Conservation (phyloP, 2,888 invertebrate genomes). For the Pyrrhosoma nymphula region DNA sequence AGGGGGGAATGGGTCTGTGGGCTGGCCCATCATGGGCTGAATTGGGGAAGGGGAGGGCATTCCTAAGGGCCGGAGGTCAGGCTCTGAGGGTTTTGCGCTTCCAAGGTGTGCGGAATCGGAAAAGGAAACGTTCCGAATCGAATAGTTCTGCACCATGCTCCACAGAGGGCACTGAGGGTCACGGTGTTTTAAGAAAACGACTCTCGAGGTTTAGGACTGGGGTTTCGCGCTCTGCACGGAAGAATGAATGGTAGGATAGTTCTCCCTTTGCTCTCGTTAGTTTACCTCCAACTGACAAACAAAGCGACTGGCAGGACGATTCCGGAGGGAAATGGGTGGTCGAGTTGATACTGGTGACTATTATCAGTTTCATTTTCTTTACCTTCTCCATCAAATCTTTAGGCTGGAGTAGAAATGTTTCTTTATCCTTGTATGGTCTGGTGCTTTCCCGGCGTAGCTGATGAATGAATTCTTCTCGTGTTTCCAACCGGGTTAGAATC, state of each 20-base stretch:
- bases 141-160: slow-evolving; percentile 17
- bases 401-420: too few species aligned
- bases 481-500: too few species aligned
- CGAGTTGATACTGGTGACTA: too few species aligned
- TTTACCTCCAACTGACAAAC: not conserved
- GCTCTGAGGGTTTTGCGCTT: not conserved
- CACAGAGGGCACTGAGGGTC: not conserved
- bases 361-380: too few species aligned
- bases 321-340: not conserved
- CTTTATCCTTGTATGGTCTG: too few species aligned
- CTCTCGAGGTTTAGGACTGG: not conserved
- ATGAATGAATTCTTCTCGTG: too few species aligned
- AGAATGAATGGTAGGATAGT: slow-evolving; percentile 25
- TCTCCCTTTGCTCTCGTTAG: not conserved
- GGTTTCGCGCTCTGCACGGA: slow-evolving; percentile 10
- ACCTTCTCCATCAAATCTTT: too few species aligned
- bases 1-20: not conserved
- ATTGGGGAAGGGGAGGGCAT: not conserved
- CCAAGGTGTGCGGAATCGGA: slow-evolving; percentile 22
- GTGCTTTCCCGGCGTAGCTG: too few species aligned
- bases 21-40: not conserved
- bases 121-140: slow-evolving; percentile 34
- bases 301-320: not conserved
- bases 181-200: slow-evolving; percentile 12
- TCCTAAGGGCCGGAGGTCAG: not conserved